A percentile compares a stretch with the other conserved stretches of the same genome.
phyloP scores from a whole-genome alignment of 2,797 vertebrate species.

The Tarsius wallacei region DNA sequence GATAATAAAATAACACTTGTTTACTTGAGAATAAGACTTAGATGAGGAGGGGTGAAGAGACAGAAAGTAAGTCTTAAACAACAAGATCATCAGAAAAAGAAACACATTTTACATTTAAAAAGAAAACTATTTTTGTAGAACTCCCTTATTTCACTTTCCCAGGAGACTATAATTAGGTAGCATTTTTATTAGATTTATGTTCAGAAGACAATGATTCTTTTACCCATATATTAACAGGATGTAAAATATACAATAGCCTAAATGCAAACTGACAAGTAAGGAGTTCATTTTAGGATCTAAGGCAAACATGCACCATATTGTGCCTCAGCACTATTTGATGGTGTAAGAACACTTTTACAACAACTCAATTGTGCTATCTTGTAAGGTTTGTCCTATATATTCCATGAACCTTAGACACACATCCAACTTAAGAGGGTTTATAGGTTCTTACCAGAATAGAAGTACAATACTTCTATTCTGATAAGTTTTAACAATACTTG shows the following conservation, averaged over 20 bases:
- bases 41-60: not conserved
- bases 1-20: slow-evolving; percentile 68
- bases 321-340: slow-evolving; percentile 33
- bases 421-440: slow-evolving; percentile 75
- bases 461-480: slow-evolving; percentile 6
- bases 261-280: not conserved
- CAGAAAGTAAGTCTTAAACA: not conserved
- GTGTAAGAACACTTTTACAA: slow-evolving; percentile 57
- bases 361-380: slow-evolving; percentile 65
- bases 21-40: slow-evolving; percentile 66
- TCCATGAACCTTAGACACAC: slow-evolving; percentile 64
- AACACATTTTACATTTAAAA: not conserved
- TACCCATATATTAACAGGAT: not conserved
- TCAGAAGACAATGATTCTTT: slow-evolving; percentile 37
- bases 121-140: not conserved
- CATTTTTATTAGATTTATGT: slow-evolving; percentile 49
- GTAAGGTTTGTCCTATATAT: slow-evolving; percentile 51
- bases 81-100: not conserved
- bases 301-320: slow-evolving; percentile 28
- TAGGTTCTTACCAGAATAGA: slow-evolving; percentile 80
- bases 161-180: slow-evolving; percentile 57
- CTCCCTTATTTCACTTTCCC: slow-evolving; percentile 76
- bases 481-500: slow-evolving; percentile 79
- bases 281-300: not conserved
- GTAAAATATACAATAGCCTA: not conserved